A percentile compares a stretch with the other conserved stretches of the same genome.
Conservation (phyloP, 2,888 invertebrate species). For the Sicus ferrugineus region DNA sequence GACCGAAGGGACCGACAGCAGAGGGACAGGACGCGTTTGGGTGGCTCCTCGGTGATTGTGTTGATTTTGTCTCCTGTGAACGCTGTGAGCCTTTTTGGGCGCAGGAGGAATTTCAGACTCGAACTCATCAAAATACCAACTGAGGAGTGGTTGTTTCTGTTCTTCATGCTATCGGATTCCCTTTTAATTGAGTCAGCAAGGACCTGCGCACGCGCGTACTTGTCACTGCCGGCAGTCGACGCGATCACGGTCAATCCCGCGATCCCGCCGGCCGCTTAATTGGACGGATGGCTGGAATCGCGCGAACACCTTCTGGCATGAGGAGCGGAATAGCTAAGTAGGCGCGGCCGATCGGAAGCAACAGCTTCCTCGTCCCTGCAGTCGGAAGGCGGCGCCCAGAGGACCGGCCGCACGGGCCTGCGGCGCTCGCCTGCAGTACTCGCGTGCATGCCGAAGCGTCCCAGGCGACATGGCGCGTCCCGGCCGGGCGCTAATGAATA, state of each 20-base stretch:
- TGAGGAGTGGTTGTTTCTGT: not conserved
- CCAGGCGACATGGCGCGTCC: constrained; percentile 18
- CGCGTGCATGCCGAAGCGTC: constrained; percentile 23
- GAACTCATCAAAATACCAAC: constrained; percentile 33
- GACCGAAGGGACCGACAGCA: not conserved
- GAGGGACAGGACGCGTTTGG: not conserved
- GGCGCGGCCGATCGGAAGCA: not conserved
- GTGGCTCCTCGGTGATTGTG: not conserved
- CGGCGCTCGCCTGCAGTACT: too few relatives aligned
- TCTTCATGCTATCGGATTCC: not conserved
- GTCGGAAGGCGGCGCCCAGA: not conserved
- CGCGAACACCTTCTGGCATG: constrained; percentile 56
- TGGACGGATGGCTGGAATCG: constrained; percentile 61
- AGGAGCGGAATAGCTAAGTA: constrained; percentile 52
- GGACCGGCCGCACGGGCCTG: not conserved
- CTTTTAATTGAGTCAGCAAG: too few relatives aligned
- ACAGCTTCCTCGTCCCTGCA: too few relatives aligned
- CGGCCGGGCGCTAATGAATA: constrained; percentile 54
- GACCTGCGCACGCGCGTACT: too few relatives aligned
- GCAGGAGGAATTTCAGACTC: constrained; percentile 11
- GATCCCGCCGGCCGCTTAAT: constrained; percentile 56
- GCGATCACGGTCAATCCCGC: too few relatives aligned
- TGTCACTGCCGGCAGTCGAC: too few relatives aligned
- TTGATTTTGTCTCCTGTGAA: not conserved
- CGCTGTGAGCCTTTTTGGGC: not conserved